These are phyloP conservation scores for Micrasema minimum DNA, from an alignment of 1,140 invertebrate species.

Conservation along the genomic window DNA sequence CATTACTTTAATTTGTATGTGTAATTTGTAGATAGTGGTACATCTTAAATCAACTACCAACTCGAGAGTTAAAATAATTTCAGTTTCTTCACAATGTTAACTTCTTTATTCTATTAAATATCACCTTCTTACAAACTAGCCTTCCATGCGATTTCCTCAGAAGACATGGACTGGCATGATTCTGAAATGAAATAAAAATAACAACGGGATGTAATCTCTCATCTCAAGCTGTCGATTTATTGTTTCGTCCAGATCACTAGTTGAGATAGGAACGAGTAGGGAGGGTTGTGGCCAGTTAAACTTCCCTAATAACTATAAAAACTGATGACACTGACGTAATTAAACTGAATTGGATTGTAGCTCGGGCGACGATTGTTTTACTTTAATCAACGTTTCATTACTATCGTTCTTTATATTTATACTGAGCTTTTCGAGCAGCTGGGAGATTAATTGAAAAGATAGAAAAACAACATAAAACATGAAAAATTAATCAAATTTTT, in stretches of 20 bases:
- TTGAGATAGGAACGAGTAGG: constrained; percentile 12
- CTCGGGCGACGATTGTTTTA: constrained; percentile 32
- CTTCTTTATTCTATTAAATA: no score
- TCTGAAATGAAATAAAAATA: background rate
- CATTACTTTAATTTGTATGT: no score
- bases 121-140: no score
- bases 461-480: background rate
- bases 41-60: no score
- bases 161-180: no score
- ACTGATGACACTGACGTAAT: constrained; percentile 34
- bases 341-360: constrained; percentile 33
- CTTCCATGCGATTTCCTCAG: no score
- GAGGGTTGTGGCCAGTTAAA: constrained; percentile 13
- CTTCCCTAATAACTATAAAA: constrained; percentile 40
- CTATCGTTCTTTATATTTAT: constrained; percentile 25
- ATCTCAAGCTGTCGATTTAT: constrained; percentile 1
- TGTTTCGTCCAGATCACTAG: constrained; percentile 18
- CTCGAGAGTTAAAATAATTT: no score
- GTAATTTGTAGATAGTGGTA: no score
- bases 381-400: constrained; percentile 36
- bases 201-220: constrained; percentile 25
- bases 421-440: constrained; percentile 15
- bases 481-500: background rate
- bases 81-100: no score
- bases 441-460: constrained; percentile 32